Conservation (phyloP, 2,113 vertebrate species). For the Ciconia maguari region DNA sequence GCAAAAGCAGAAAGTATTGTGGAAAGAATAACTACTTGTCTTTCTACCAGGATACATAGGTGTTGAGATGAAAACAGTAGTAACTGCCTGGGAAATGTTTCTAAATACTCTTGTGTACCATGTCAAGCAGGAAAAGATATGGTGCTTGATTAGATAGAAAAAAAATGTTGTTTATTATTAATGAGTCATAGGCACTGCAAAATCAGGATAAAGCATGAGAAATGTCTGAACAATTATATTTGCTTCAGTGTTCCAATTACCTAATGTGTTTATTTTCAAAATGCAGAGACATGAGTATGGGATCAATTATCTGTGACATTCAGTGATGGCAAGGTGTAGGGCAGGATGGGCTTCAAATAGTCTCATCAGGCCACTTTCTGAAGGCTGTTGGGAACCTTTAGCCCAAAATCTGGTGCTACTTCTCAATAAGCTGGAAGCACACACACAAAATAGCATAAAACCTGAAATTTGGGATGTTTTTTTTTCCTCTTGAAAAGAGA, state of each 20-base stretch:
- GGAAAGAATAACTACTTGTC: neutral
- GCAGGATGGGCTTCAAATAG: neutral
- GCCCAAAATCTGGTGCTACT: neutral
- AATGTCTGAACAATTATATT: neutral
- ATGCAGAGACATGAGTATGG: neutral
- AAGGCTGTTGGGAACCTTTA: neutral
- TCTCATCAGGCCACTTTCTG: neutral
- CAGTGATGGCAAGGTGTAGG: neutral
- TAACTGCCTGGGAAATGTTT: neutral
- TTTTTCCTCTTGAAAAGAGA: neutral
- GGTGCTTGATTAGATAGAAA: neutral
- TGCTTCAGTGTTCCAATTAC: neutral
- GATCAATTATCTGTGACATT: neutral
- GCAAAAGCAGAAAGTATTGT: neutral
- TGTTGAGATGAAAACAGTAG: neutral
- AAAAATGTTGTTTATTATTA: neutral
- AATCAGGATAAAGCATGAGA: neutral
- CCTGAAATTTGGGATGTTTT: neutral
- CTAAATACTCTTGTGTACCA: neutral
- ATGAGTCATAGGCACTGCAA: neutral
- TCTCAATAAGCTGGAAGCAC: neutral
- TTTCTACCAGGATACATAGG: neutral
- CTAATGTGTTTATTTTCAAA: neutral
- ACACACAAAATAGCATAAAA: neutral
- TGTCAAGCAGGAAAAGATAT: neutral